Conservation (phyloP, 2,888 invertebrate genomes). For the Xestoiulus laeticollis region DNA sequence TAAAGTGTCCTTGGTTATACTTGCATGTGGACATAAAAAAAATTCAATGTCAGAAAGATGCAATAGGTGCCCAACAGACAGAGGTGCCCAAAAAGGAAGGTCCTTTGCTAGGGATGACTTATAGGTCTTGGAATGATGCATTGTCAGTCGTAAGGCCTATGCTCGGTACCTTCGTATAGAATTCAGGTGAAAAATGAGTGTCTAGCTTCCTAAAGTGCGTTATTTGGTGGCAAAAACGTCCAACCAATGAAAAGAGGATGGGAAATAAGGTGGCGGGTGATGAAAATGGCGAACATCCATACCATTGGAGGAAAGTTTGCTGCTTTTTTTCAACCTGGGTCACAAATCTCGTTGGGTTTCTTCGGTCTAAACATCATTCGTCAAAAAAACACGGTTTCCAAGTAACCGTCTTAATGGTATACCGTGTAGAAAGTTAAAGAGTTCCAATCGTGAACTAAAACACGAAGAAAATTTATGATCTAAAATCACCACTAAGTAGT, state of each 20-base stretch:
- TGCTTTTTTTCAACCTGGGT: conserved; percentile 35
- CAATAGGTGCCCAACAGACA: background rate
- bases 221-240: conserved; percentile 21
- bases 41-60: conserved; percentile 2
- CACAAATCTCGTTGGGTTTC: conserved; percentile 35
- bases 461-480: conserved; percentile 51
- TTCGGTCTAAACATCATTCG: conserved; percentile 44
- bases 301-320: conserved; percentile 40
- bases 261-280: conserved; percentile 28
- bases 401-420: conserved; percentile 39
- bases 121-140: conserved; percentile 15
- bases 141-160: background rate
- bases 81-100: background rate
- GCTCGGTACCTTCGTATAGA: conserved; percentile 37
- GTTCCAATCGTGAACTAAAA: conserved; percentile 34
- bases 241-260: conserved; percentile 24
- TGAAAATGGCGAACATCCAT: background rate
- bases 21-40: background rate
- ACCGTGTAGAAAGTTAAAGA: conserved; percentile 39
- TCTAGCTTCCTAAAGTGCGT: conserved; percentile 25
- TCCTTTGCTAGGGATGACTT: background rate
- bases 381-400: conserved; percentile 43
- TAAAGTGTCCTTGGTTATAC: conserved; percentile 4
- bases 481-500: conserved; percentile 48
- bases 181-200: conserved; percentile 4